Evolutionary conservation across 2,797 vertebrate genomes (phyloP).

Genomic region (Pteronotus mesoamericanus): DNA sequence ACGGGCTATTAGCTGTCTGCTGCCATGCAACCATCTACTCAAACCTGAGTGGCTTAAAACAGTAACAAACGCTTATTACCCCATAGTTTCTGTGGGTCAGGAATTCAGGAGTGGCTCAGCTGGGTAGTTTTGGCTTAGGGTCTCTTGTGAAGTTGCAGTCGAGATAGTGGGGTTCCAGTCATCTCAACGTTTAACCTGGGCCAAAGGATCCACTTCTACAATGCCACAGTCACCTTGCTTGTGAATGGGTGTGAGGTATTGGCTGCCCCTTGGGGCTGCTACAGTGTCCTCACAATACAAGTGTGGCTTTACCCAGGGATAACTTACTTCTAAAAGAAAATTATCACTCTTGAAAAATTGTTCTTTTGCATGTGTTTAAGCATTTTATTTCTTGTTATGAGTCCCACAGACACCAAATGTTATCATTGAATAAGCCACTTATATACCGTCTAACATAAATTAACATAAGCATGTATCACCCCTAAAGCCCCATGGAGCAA

Average conservation of each 20-base stretch:
- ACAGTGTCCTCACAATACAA: background rate
- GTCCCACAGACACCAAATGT: background rate
- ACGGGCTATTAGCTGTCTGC: background rate
- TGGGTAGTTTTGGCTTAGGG: background rate
- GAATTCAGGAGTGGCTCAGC: background rate
- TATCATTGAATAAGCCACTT: background rate
- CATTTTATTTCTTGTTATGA: constrained; percentile 41
- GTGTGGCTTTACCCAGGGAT: background rate
- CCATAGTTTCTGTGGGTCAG: background rate
- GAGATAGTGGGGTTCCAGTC: background rate
- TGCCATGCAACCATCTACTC: background rate
- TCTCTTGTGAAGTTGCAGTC: background rate
- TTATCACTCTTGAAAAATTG: constrained; percentile 1
- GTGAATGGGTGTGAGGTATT: background rate
- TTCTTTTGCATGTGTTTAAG: background rate
- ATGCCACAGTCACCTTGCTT: background rate
- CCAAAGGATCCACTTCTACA: constrained; percentile 6
- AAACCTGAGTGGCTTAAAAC: background rate
- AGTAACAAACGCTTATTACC: background rate
- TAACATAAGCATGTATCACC: background rate
- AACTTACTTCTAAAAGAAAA: constrained; percentile 40
- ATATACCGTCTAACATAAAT: constrained; percentile 1
- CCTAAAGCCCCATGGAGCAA: background rate
- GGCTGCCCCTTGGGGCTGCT: background rate
- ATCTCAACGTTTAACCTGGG: background rate